Percentiles rank a stretch among this genome's conserved stretches.
These are phyloP conservation scores for Pyrrhura leucotis DNA, from an alignment of 2,797 vertebrate genomes.

Conservation along the genomic window DNA sequence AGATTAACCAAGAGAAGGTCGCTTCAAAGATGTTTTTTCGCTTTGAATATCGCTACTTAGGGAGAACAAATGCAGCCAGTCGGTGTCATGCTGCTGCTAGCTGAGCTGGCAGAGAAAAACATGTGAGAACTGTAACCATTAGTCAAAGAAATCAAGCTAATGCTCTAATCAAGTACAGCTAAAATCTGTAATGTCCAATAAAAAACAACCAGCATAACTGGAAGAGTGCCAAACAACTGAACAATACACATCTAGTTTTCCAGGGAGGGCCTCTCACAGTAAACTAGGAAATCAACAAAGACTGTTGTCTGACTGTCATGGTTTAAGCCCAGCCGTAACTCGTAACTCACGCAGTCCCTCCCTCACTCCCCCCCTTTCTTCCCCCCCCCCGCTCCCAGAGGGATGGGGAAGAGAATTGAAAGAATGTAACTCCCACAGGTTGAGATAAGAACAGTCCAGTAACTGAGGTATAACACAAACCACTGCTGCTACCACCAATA, in stretches of 20 bases:
- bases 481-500: no score
- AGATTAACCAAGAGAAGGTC: neutral
- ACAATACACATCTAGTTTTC: neutral
- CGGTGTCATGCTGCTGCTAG: neutral
- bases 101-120: neutral
- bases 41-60: neutral
- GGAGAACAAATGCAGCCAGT: neutral
- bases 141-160: constrained; percentile 13
- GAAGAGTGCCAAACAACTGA: neutral
- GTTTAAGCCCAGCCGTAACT: no score
- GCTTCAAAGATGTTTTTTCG: neutral
- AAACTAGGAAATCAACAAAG: neutral
- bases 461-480: no score
- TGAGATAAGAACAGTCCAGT: no score
- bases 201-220: neutral
- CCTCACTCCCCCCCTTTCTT: no score
- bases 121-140: neutral
- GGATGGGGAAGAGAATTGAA: no score
- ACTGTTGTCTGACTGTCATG: neutral
- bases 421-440: no score
- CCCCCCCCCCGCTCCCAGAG: no score
- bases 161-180: constrained; percentile 21
- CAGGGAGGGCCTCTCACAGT: neutral
- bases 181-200: constrained; percentile 1
- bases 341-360: no score